A percentile compares a stretch with the other conserved stretches of the same genome.
Conservation (phyloP, 2,113 vertebrate species). For the Scophthalmus maximus region DNA sequence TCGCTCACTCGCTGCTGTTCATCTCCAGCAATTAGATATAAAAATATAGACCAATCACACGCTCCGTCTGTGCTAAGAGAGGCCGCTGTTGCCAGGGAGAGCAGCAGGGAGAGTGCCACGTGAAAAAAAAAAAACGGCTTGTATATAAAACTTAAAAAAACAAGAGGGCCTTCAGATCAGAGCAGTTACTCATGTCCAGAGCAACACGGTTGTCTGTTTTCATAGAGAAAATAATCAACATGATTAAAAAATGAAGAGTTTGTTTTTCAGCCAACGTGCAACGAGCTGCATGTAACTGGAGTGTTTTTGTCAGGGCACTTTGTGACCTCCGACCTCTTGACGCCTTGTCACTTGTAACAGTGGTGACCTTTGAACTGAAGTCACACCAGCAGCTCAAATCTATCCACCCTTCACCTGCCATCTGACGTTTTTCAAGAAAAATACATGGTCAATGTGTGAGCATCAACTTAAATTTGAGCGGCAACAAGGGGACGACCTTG, state of each 20-base stretch:
- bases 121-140: not conserved
- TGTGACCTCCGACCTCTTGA: conserved; percentile 39
- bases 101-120: conserved; percentile 43
- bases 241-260: no score
- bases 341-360: conserved; percentile 15
- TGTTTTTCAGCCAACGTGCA: no score
- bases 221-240: no score
- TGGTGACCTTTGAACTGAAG: conserved; percentile 11
- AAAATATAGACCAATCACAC: conserved; percentile 84
- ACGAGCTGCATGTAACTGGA: not conserved
- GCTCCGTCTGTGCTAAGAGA: conserved; percentile 55
- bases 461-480: no score
- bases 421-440: no score
- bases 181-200: not conserved
- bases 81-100: conserved; percentile 80
- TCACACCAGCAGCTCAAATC: not conserved
- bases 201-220: not conserved
- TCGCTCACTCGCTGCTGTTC: conserved; percentile 74
- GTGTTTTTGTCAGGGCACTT: not conserved
- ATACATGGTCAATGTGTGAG: no score
- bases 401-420: no score
- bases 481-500: no score
- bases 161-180: not conserved
- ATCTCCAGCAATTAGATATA: conserved; percentile 82
- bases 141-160: no score